A percentile compares a stretch with the other conserved stretches of the same genome.
Conservation (phyloP, 2,888 invertebrate species). For the Melieria crassipennis region DNA sequence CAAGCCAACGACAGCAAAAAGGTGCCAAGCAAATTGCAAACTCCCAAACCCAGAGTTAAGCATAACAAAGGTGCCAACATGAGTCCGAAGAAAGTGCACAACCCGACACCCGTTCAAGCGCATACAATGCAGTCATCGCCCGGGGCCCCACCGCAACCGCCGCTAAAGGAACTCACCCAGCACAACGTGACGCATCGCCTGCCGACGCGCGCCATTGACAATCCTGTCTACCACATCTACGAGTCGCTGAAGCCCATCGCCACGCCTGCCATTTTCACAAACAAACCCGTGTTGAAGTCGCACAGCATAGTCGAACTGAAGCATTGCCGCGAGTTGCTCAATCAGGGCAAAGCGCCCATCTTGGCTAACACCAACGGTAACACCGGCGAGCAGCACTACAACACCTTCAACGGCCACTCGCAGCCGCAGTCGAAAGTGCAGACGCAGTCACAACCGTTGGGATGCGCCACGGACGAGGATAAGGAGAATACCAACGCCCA, state of each 20-base stretch:
- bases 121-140: conserved; percentile 43
- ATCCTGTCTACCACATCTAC: conserved; percentile 83
- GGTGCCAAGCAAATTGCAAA: conserved; percentile 20
- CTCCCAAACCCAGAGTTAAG: conserved; percentile 26
- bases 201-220: conserved; percentile 70
- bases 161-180: conserved; percentile 52
- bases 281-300: conserved; percentile 57
- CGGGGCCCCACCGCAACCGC: conserved; percentile 44
- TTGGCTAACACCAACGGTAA: conserved; percentile 11
- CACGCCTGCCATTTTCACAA: conserved; percentile 54
- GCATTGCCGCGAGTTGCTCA: conserved; percentile 44
- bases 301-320: conserved; percentile 60
- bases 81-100: conserved; percentile 32
- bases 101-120: conserved; percentile 25
- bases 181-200: conserved; percentile 45
- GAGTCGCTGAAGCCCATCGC: conserved; percentile 70
- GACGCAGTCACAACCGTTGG: conserved; percentile 28
- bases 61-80: conserved; percentile 34
- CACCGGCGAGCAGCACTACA: conserved; percentile 17
- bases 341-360: conserved; percentile 21
- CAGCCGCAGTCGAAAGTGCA: background rate
- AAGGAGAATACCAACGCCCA: conserved; percentile 57
- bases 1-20: conserved; percentile 24
- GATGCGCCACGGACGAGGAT: conserved; percentile 54
- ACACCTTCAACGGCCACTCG: conserved; percentile 30